Conservation (phyloP, 2,888 invertebrate species). For the Zhengitettix transpicula region DNA sequence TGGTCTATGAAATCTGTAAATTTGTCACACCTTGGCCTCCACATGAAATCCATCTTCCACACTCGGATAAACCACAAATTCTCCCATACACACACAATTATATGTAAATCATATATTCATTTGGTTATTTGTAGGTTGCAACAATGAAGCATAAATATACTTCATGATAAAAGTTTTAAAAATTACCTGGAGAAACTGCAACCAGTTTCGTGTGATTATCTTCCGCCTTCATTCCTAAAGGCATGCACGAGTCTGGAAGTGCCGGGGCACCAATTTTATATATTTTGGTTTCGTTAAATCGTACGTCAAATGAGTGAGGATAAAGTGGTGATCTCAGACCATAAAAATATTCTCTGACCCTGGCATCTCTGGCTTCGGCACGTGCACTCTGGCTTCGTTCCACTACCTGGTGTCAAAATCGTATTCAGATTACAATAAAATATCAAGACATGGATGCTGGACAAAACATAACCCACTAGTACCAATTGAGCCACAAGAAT, state of each 20-base stretch:
- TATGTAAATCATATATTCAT: too few relatives aligned
- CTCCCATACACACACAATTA: too few relatives aligned
- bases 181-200: conserved; percentile 48
- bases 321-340: conserved; percentile 63
- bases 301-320: conserved; percentile 89
- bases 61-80: too few relatives aligned
- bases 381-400: conserved; percentile 60
- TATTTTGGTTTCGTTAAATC: conserved; percentile 75
- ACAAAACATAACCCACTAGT: conserved; percentile 1
- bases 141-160: too few relatives aligned
- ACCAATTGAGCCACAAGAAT: not conserved
- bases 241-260: conserved; percentile 89
- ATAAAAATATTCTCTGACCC: conserved; percentile 91
- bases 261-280: conserved; percentile 90
- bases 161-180: too few relatives aligned
- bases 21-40: too few relatives aligned
- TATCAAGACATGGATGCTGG: not conserved
- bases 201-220: conserved; percentile 86
- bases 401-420: conserved; percentile 46
- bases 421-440: too few relatives aligned
- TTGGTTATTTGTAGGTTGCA: too few relatives aligned
- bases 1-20: too few relatives aligned
- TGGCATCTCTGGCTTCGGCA: conserved; percentile 56
- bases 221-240: conserved; percentile 84
- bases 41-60: too few relatives aligned